Conservation (phyloP, 1,140 invertebrate genomes). For the Drosophila murphyi region DNA sequence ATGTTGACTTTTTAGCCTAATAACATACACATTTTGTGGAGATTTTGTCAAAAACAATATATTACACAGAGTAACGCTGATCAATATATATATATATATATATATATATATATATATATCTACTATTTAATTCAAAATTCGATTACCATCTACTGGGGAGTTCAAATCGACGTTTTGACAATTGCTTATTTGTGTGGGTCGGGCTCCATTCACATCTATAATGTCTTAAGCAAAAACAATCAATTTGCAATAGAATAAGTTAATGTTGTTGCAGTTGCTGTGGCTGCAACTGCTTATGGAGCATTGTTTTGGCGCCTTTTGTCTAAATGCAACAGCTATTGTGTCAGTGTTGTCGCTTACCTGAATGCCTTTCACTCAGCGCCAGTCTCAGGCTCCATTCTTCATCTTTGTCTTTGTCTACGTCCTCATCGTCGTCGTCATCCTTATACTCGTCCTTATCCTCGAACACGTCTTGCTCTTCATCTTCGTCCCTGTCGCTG, state of each 20-base stretch:
- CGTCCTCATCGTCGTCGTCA: background rate
- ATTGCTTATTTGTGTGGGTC: background rate
- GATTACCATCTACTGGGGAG: background rate
- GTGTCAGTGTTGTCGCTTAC: slow-evolving; percentile 40
- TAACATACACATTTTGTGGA: too few species aligned
- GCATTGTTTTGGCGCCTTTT: slow-evolving; percentile 59
- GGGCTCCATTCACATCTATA: background rate
- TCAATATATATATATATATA: too few species aligned
- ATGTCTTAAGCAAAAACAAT: slow-evolving; percentile 2
- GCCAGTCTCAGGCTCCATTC: background rate
- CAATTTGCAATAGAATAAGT: slow-evolving; percentile 3
- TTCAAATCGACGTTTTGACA: too few species aligned
- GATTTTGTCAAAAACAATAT: too few species aligned
- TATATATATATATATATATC: background rate
- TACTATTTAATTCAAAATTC: background rate
- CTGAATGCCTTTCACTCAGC: background rate
- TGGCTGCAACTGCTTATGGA: background rate
- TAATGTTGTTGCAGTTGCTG: background rate
- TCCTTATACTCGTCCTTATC: background rate
- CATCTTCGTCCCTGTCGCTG: background rate
- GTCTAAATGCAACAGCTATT: slow-evolving; percentile 61
- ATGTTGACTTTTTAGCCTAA: too few species aligned
- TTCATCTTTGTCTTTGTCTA: background rate
- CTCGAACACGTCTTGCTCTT: slow-evolving; percentile 9
- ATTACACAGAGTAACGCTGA: too few species aligned